Conservation (phyloP, 2,797 vertebrate genomes). For the Leptatherina wallacei region DNA sequence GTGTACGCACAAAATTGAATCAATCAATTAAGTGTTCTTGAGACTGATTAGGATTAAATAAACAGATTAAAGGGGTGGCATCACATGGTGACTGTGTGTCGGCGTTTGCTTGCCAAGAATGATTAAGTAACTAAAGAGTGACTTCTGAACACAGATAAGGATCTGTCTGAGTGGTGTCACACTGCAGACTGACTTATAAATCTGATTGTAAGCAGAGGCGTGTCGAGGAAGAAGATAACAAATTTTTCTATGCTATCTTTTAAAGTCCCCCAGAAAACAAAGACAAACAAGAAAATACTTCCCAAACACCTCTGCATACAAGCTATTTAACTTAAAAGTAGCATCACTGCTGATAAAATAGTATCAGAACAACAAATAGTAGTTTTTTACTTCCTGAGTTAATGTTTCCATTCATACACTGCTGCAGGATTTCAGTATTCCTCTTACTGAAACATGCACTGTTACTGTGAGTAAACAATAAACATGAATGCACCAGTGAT, state of each 20-base stretch:
- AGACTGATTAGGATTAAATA: constrained; percentile 33
- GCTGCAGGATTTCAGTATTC: too few relatives aligned
- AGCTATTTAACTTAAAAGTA: too few relatives aligned
- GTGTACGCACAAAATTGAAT: constrained; percentile 21
- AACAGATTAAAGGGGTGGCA: constrained; percentile 15
- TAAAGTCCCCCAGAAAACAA: not conserved
- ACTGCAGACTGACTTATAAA: not conserved
- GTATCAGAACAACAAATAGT: too few relatives aligned
- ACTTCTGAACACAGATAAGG: constrained; percentile 1
- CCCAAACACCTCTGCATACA: too few relatives aligned
- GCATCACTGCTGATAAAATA: too few relatives aligned
- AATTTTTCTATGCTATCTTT: not conserved
- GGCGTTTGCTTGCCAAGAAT: not conserved
- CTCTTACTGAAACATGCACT: too few relatives aligned
- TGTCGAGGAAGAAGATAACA: not conserved
- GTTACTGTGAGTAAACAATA: too few relatives aligned
- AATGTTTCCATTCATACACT: too few relatives aligned
- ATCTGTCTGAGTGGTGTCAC: constrained; percentile 14
- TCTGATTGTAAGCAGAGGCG: constrained; percentile 3
- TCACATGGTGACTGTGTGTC: constrained; percentile 40
- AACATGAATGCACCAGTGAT: too few relatives aligned
- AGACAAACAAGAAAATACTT: too few relatives aligned
- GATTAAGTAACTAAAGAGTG: constrained; percentile 14
- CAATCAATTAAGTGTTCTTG: constrained; percentile 25
- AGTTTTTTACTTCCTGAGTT: too few relatives aligned